phyloP scores from a whole-genome alignment of 1,140 invertebrate genomes.

The Temnothorax nylanderi region DNA sequence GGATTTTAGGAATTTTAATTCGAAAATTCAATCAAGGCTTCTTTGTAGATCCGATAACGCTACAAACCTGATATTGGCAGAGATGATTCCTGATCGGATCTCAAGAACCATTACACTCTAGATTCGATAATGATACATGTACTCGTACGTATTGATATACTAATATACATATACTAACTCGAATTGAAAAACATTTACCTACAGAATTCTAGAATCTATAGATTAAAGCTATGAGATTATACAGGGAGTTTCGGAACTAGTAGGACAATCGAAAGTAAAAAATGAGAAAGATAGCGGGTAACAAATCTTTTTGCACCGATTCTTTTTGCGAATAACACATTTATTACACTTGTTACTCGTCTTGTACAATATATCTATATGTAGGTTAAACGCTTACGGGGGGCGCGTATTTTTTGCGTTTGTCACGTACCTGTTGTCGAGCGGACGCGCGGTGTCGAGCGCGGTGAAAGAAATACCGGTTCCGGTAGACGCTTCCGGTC shows the following conservation, averaged over 20 bases:
- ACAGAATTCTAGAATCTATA: too few relatives aligned
- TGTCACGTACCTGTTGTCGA: conserved; percentile 16
- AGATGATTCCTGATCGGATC: too few relatives aligned
- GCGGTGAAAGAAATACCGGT: conserved; percentile 70
- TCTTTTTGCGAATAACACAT: conserved; percentile 1
- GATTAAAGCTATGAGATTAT: background rate
- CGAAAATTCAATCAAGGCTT: background rate
- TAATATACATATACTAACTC: too few relatives aligned
- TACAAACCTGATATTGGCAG: too few relatives aligned
- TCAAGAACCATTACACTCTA: too few relatives aligned
- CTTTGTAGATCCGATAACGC: background rate
- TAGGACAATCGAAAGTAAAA: background rate
- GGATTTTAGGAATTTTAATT: background rate
- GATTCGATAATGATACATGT: too few relatives aligned
- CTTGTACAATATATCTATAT: background rate
- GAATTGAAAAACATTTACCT: too few relatives aligned
- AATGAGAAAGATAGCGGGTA: background rate
- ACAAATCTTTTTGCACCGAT: background rate
- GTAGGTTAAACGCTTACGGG: too few relatives aligned
- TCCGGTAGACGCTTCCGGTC: conserved; percentile 74
- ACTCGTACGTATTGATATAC: too few relatives aligned
- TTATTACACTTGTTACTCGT: background rate
- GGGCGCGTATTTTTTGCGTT: conserved; percentile 18
- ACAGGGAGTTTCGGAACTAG: background rate
- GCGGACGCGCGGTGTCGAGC: conserved; percentile 15